A percentile compares a stretch with the other conserved stretches of the same genome.
Conservation (phyloP, 2,113 vertebrate genomes). For the Chunga burmeisteri region DNA sequence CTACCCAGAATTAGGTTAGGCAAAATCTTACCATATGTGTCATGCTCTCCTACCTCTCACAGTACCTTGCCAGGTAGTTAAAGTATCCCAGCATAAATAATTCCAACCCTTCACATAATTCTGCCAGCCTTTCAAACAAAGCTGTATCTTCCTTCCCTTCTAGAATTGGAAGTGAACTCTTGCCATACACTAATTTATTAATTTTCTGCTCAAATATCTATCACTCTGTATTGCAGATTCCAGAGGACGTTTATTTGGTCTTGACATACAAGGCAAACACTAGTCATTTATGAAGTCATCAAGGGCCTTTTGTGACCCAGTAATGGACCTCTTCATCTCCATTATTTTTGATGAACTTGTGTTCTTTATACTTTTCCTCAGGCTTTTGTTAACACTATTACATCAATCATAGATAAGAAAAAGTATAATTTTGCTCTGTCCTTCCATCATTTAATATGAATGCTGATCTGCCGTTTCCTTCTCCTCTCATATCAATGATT, state of each 20-base stretch:
- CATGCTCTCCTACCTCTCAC: background rate
- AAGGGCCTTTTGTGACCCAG: background rate
- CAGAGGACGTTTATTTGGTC: fast-evolving
- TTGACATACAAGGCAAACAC: background rate
- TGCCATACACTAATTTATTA: background rate
- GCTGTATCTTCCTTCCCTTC: background rate
- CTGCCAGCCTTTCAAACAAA: background rate
- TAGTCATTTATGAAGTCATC: background rate
- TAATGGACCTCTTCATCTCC: background rate
- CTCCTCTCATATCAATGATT: background rate
- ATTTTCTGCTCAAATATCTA: background rate
- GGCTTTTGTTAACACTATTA: background rate
- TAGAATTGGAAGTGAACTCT: background rate
- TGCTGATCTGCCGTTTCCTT: background rate
- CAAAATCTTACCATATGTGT: background rate
- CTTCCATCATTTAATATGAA: background rate
- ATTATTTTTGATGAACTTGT: background rate
- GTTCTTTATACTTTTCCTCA: background rate
- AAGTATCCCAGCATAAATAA: background rate
- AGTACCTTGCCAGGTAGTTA: background rate
- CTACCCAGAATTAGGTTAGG: background rate
- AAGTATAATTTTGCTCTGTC: background rate
- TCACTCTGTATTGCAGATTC: background rate
- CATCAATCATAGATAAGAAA: background rate
- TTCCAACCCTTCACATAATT: background rate